Evolutionary conservation across 1,140 invertebrate species (phyloP).

Genomic region (Zaprionus ornatus): DNA sequence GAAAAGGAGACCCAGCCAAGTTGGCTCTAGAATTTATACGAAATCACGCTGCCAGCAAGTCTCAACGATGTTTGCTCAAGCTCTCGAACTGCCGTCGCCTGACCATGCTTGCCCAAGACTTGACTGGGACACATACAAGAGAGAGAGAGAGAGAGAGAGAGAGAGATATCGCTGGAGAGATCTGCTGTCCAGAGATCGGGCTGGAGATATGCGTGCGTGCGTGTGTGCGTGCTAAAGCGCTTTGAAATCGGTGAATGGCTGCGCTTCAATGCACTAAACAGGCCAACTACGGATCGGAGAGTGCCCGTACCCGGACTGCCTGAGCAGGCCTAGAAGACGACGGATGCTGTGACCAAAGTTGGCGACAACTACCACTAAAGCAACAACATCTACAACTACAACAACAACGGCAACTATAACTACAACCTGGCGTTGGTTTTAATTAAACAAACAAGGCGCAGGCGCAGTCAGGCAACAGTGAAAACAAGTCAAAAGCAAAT

Average conservation of each 20-base stretch:
- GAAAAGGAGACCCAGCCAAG: background rate
- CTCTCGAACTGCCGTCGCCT: conserved; percentile 42
- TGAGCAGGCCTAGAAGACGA: conserved; percentile 24
- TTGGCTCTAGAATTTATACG: conserved; percentile 65
- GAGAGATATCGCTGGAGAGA: conserved; percentile 22
- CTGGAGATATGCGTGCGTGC: conserved; percentile 19
- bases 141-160: conserved; percentile 5
- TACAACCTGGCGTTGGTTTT: conserved; percentile 60
- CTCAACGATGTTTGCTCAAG: conserved; percentile 76
- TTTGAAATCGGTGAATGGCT: conserved; percentile 73
- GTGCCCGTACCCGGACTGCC: background rate
- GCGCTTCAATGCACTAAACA: conserved; percentile 75
- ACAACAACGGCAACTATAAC: conserved; percentile 29
- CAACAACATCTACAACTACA: conserved; percentile 6
- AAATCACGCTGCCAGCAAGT: conserved; percentile 80
- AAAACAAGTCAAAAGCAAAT: conserved; percentile 30
- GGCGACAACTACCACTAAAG: conserved; percentile 40
- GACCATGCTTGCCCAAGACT: conserved; percentile 75
- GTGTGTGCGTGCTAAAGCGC: conserved; percentile 34
- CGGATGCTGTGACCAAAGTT: conserved; percentile 80
- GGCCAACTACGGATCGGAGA: conserved; percentile 44
- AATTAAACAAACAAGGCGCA: conserved; percentile 75
- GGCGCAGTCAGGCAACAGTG: conserved; percentile 11
- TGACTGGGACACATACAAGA: conserved; percentile 22
- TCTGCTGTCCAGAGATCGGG: conserved; percentile 29